Evolutionary conservation across 2,888 invertebrate species (phyloP), one percentile per base, ranked within the genome.

Genomic region (Tromatobia lineatoria): DNA sequence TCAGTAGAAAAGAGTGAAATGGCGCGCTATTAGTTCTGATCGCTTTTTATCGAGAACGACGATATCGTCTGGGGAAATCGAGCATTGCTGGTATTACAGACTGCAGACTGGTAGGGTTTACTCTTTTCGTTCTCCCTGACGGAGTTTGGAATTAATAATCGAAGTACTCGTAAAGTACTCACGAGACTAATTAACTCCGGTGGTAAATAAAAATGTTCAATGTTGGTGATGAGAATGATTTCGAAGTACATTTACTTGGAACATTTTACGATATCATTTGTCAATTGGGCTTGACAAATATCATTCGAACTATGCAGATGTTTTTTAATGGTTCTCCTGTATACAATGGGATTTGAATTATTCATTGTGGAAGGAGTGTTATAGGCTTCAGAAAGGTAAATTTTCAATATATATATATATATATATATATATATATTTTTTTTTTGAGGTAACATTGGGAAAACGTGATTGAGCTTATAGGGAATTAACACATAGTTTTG

Each of bases 11-110:
- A 7, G 38, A 76, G 54, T 64, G 25, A 20, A 76, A 73, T 38
- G 52, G 67, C 59, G 18, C 38, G 67, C 67, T 76, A 73, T 74
- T 74, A 80, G 34, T 83, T 83, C 59, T 73, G 73, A 64, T 80
- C 61, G 64, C 38, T 80, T 83, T 83, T 77, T 69, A 77, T 83
- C 73, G 79, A 64, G 25, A 61, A 61, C 80, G 59, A 54, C 8
- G n/a, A 73, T 29, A 64, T 66, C 61, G 77, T 77, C 80, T 83
- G 73, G 83, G 83, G 83, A 80, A 83, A 83, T 83, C 83, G 77
- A 74, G 69, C 64, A 67, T 73, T 67, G 45, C 47, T 34, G 67
- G 52, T 78, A 69, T 15, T 42, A 67, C n/a, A n/a, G n/a, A n/a
- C 25, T 13, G 38, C 25, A 10, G 23, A 25, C 71, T 15, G 42